phyloP scores from a whole-genome alignment of 2,888 invertebrate genomes.

The Eumerus sabulonum region DNA sequence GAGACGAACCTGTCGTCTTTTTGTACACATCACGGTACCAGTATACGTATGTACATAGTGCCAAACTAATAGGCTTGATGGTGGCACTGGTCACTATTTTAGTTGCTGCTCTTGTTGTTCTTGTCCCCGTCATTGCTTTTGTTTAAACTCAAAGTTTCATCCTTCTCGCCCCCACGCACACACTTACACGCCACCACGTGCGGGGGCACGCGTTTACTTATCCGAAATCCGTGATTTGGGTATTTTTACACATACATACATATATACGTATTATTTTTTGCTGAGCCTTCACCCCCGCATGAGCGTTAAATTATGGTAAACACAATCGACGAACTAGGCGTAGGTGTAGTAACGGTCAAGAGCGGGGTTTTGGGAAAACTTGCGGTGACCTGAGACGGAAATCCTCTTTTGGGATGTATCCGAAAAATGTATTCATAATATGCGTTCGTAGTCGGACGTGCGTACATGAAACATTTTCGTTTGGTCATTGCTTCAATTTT shows the following conservation, averaged over 20 bases:
- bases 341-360: conserved; percentile 1
- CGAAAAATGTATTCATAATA: conserved; percentile 52
- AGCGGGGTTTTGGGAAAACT: conserved; percentile 2
- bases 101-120: conserved; percentile 58
- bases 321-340: conserved; percentile 44
- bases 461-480: conserved; percentile 59
- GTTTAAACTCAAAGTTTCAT: conserved; percentile 64
- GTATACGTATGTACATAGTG: conserved; percentile 2
- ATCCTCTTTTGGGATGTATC: conserved; percentile 61
- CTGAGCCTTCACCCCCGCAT: conserved; percentile 11
- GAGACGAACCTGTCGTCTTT: not conserved
- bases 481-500: conserved; percentile 51
- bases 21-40: not conserved
- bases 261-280: conserved; percentile 7
- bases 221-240: conserved; percentile 59
- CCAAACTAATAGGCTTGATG: conserved; percentile 50
- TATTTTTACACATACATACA: conserved; percentile 26
- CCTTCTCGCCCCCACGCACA: not conserved
- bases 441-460: conserved; percentile 55
- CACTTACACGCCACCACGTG: too few species aligned
- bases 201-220: conserved; percentile 54
- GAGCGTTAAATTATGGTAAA: conserved; percentile 64
- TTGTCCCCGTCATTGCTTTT: conserved; percentile 16
- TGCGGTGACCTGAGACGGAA: conserved; percentile 36
- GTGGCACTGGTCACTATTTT: conserved; percentile 45